Evolutionary conservation across 1,140 invertebrate genomes (phyloP), one percentile per base, ranked within the genome.

Genomic region (Ruditapes philippinarum): DNA sequence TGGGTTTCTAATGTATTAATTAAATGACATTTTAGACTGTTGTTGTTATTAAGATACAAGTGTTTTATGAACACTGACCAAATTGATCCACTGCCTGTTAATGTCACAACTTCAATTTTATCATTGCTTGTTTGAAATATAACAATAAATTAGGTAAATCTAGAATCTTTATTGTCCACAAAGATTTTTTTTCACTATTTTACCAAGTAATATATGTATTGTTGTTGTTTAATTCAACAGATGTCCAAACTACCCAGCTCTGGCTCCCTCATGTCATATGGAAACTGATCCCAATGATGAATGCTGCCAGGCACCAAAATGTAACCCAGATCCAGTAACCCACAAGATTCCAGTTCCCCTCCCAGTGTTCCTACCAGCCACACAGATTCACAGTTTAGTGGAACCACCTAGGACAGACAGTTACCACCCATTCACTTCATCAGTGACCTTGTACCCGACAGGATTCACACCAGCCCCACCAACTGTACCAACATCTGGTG

Each of bases 291-390:
- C 89, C 49, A 89, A 91, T 60, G 90, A 94, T 57, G 91, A 91
- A 42, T 94, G 94, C 74, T 93, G 92, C 74, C 91, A 93, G 78
- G 84, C 91, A 14, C 93, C 93, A 49, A 90, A 91, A 12, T 94
- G 93, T 22, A 90, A 87, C n/a, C 81, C 88, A 49, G 91, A 91
- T 22, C 91, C 91, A 25, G 86, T 91, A 54, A 92, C 91, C 17
- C 87, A 89, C 38, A 62, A 89, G n/a, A 88, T 90, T 19, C 91
- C 88, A 19, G 40, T 91, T 11, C 91, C 90, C 5, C 89, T 92
- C 40, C 91, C 91, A 42, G 78, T 88, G 25, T 92, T 92, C 73
- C 74, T 45, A n/a, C 80, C 73, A 36, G 85, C 91, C 68, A 74
- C 78, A 40, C 54, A 89, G 88, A 38, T 62, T 36, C 38, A 88